Percentiles rank a stretch among this genome's conserved stretches.
phyloP scores from a whole-genome alignment of 2,888 invertebrate genomes.

The Nephrotoma flavescens region DNA sequence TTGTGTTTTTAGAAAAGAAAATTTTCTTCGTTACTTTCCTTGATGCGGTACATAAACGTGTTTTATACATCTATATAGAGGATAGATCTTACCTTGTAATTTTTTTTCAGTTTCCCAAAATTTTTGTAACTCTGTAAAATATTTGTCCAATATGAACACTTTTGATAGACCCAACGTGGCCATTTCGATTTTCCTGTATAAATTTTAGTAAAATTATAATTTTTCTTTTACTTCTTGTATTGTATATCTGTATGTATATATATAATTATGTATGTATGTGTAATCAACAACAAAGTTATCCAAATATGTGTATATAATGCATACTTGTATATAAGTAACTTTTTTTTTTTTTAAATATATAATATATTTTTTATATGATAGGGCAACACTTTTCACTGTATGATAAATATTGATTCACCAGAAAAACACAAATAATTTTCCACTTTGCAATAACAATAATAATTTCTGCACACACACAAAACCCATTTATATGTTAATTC shows the following conservation, averaged over 20 bases:
- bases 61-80: background rate
- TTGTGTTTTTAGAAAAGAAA: background rate
- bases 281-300: background rate
- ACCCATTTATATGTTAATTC: background rate
- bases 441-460: background rate
- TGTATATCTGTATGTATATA: background rate
- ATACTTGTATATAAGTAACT: background rate
- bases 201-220: background rate
- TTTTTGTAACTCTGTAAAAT: slow-evolving; percentile 91
- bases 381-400: background rate
- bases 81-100: slow-evolving; percentile 67
- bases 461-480: background rate
- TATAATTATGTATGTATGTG: background rate
- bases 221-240: background rate
- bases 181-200: slow-evolving; percentile 36
- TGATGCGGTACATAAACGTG: too few relatives aligned
- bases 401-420: background rate
- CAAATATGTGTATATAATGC: background rate
- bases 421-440: background rate
- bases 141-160: slow-evolving; percentile 95
- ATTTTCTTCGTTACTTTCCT: background rate
- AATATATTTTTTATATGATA: background rate
- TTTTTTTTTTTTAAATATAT: too few relatives aligned
- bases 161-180: slow-evolving; percentile 92
- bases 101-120: slow-evolving; percentile 95